Conservation (phyloP, 2,113 vertebrate species). For the Chaetops frenatus region DNA sequence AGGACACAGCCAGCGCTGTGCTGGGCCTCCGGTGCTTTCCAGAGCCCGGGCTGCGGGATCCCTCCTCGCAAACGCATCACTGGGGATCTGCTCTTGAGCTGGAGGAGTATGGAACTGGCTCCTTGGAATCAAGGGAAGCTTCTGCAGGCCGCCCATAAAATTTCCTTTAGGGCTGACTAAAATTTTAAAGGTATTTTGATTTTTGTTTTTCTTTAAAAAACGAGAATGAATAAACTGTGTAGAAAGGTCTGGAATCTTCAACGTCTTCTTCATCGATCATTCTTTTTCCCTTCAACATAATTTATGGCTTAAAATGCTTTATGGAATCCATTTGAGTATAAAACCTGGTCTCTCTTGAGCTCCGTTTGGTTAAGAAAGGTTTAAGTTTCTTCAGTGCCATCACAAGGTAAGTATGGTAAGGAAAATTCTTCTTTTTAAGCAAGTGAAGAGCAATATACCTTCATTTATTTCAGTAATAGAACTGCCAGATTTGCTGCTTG, state of each 20-base stretch:
- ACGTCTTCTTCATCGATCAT: constrained; percentile 38
- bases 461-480: constrained; percentile 18
- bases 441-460: constrained; percentile 25
- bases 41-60: neutral
- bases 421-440: neutral
- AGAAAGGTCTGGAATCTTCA: constrained; percentile 19
- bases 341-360: constrained; percentile 60
- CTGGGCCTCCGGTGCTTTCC: neutral
- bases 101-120: neutral
- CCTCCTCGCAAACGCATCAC: neutral
- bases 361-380: constrained; percentile 63
- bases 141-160: neutral
- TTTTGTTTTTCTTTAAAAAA: constrained; percentile 38
- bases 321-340: constrained; percentile 52
- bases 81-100: neutral
- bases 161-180: neutral
- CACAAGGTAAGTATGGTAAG: constrained; percentile 80
- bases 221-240: neutral
- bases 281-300: constrained; percentile 20
- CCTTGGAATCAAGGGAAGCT: constrained; percentile 13
- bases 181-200: constrained; percentile 26
- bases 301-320: constrained; percentile 83
- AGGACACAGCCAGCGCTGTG: neutral
- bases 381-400: constrained; percentile 65
- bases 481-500: constrained; percentile 5